Conservation (phyloP, 2,113 vertebrate genomes). For the Hystrix brachyura region DNA sequence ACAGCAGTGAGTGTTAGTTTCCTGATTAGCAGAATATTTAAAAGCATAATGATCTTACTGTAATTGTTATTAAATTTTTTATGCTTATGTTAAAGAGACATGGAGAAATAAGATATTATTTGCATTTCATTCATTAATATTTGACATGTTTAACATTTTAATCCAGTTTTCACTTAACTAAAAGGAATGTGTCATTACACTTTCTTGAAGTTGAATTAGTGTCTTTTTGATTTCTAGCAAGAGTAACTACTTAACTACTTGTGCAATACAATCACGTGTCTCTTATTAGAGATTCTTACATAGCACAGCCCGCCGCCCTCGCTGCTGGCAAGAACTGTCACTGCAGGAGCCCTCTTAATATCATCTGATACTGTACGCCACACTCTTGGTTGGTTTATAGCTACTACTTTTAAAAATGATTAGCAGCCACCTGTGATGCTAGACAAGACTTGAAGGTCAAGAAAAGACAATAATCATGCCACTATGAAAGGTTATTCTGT, state of each 20-base stretch:
- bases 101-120: neutral
- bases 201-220: neutral
- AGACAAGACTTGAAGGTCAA: neutral
- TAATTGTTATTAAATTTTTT: neutral
- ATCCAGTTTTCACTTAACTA: too few species aligned
- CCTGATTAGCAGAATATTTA: neutral
- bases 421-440: neutral
- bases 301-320: accelerated
- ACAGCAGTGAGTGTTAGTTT: neutral
- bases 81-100: neutral
- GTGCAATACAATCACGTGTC: neutral
- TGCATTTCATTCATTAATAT: neutral
- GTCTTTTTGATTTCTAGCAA: neutral
- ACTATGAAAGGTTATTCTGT: neutral
- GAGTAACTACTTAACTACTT: neutral
- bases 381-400: neutral
- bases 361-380: neutral
- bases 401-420: neutral
- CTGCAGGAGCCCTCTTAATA: neutral
- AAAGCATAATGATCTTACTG: neutral
- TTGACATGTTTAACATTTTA: neutral
- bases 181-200: neutral
- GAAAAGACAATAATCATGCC: neutral
- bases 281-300: neutral
- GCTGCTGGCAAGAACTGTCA: too few species aligned